Conservation (phyloP, 2,113 vertebrate species). For the Callaeas wilsoni region DNA sequence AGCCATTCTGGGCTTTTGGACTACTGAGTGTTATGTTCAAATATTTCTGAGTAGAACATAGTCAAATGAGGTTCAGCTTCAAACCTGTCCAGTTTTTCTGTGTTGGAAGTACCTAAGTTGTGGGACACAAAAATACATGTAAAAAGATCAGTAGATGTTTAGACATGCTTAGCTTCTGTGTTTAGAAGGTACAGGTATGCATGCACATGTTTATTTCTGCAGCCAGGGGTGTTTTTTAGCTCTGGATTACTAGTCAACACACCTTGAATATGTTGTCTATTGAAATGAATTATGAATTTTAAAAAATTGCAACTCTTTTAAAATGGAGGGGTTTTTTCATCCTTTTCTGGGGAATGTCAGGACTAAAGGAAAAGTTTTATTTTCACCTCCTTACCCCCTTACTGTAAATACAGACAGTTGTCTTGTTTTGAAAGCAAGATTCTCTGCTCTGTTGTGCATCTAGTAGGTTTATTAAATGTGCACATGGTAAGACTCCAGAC, state of each 20-base stretch:
- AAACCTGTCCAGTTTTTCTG: background rate
- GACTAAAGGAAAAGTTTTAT: background rate
- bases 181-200: background rate
- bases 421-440: background rate
- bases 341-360: background rate
- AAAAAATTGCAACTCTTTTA: background rate
- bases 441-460: background rate
- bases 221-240: background rate
- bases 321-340: accelerated
- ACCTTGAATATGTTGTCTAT: background rate
- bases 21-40: background rate
- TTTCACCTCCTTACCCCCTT: background rate
- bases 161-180: background rate
- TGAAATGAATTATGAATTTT: background rate
- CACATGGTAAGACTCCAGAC: background rate
- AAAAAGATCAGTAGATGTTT: background rate
- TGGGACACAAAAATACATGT: background rate
- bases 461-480: background rate
- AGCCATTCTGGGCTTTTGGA: background rate
- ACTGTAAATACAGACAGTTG: background rate
- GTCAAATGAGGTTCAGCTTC: background rate
- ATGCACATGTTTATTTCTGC: background rate
- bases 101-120: background rate
- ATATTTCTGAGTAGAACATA: background rate
- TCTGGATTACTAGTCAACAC: background rate